Percentiles rank a stretch among this genome's conserved stretches.
These are phyloP conservation scores for Heliopora coerulea DNA, from an alignment of 92 coral and sea anemone species.

Conservation along the genomic window DNA sequence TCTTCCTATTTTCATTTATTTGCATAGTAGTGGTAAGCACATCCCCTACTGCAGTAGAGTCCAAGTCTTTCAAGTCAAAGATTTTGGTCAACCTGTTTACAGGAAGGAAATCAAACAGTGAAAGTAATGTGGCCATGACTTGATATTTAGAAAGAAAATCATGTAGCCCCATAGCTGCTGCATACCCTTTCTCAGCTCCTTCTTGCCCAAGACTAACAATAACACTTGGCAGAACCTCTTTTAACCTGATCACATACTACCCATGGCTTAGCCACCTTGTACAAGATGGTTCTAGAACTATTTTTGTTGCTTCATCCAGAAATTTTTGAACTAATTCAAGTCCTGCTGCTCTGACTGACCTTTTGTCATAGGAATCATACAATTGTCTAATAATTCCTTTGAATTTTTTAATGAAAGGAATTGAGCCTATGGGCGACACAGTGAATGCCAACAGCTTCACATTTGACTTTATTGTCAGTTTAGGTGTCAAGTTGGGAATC, in stretches of 20 bases:
- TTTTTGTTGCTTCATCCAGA: constrained; percentile 33
- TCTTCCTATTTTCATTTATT: no score
- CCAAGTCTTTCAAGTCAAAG: no score
- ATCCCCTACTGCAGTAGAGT: no score
- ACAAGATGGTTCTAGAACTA: constrained; percentile 26
- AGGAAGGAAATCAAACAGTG: constrained; percentile 46
- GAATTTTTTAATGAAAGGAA: constrained; percentile 42
- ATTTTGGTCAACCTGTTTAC: no score
- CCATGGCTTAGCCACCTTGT: constrained; percentile 49
- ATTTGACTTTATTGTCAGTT: not conserved
- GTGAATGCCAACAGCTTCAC: constrained; percentile 50
- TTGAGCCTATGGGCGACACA: constrained; percentile 48
- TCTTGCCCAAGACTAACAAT: constrained; percentile 43
- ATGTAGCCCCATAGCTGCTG: constrained; percentile 31
- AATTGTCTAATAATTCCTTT: constrained; percentile 19
- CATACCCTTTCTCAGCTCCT: constrained; percentile 31
- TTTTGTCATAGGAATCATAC: constrained; percentile 37
- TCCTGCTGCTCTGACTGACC: constrained; percentile 45
- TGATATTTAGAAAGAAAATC: constrained; percentile 32
- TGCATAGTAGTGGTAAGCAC: no score
- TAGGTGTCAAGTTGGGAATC: no score
- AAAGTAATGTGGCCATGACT: constrained; percentile 44
- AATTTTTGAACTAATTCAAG: constrained; percentile 36
- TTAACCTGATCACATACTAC: constrained; percentile 33
- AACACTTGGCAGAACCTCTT: constrained; percentile 35